These are phyloP conservation scores for Adoxophyes honmai DNA, from an alignment of 1,140 invertebrate species.

Conservation along the genomic window DNA sequence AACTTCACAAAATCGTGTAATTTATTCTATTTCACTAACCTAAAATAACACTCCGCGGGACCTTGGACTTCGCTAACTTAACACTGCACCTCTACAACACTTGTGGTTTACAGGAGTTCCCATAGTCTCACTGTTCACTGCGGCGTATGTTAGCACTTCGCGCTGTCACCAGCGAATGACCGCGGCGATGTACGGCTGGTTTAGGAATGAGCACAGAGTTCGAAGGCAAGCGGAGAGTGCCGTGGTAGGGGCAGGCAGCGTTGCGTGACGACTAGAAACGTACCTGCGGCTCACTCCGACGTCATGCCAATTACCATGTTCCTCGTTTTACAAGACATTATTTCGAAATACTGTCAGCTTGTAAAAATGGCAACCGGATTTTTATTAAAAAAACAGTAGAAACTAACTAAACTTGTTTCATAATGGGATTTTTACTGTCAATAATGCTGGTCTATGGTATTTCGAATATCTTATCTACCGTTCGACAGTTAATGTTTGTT, in stretches of 20 bases:
- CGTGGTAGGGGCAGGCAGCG: slow-evolving; percentile 48
- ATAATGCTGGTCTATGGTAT: not conserved
- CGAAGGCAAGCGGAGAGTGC: slow-evolving; percentile 31
- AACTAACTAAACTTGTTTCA: slow-evolving; percentile 6
- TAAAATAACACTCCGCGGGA: slow-evolving; percentile 32
- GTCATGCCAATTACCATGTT: slow-evolving; percentile 57
- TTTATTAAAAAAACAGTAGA: slow-evolving; percentile 9
- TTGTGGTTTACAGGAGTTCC: slow-evolving; percentile 23
- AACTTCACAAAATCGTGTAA: not conserved
- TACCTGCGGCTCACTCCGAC: slow-evolving; percentile 27
- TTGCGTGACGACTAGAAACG: slow-evolving; percentile 55
- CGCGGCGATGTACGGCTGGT: slow-evolving; percentile 35
- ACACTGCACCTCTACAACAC: slow-evolving; percentile 29
- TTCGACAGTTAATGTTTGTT: not conserved
- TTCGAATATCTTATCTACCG: not conserved
- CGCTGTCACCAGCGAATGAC: slow-evolving; percentile 25
- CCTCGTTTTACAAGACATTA: slow-evolving; percentile 37
- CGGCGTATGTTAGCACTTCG: slow-evolving; percentile 30
- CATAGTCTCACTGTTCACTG: slow-evolving; percentile 35
- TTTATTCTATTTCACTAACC: slow-evolving; percentile 15
- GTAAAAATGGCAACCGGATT: slow-evolving; percentile 13
- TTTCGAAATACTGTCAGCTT: slow-evolving; percentile 12
- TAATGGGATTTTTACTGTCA: not conserved
- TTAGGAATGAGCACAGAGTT: slow-evolving; percentile 23
- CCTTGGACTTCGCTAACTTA: slow-evolving; percentile 51